Evolutionary conservation across 2,888 invertebrate species (phyloP).

Genomic region (Drosophila kuntzei): DNA sequence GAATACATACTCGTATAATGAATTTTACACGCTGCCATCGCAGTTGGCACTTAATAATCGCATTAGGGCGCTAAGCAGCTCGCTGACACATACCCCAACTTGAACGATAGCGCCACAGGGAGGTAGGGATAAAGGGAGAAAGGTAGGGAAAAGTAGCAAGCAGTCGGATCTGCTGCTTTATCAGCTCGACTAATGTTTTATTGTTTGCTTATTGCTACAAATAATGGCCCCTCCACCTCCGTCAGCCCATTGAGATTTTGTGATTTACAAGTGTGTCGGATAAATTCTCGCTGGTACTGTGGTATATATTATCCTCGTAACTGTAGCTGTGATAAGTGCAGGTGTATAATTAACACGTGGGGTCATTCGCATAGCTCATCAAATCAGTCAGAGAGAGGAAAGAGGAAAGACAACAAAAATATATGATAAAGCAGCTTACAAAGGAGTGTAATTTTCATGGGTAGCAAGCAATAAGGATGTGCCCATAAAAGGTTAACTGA

Average conservation of each 20-base stretch:
- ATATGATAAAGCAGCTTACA: conserved; percentile 14
- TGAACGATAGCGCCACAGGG: background rate
- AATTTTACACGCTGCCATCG: conserved; percentile 74
- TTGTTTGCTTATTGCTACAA: conserved; percentile 77
- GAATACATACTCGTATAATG: conserved; percentile 62
- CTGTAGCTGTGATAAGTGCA: conserved; percentile 47
- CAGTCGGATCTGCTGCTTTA: conserved; percentile 43
- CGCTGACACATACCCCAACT: conserved; percentile 63
- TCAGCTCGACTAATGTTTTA: conserved; percentile 71
- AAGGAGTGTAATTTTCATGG: conserved; percentile 11
- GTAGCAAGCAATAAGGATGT: conserved; percentile 3
- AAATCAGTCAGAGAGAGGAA: conserved; percentile 3
- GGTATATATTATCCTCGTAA: conserved; percentile 6
- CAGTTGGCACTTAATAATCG: conserved; percentile 79
- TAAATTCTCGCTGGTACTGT: conserved; percentile 33
- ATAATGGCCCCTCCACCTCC: conserved; percentile 38
- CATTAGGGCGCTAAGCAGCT: conserved; percentile 78
- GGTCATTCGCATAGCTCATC: conserved; percentile 26
- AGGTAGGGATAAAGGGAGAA: too few relatives aligned
- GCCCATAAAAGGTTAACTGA: conserved; percentile 21
- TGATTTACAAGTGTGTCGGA: conserved; percentile 20
- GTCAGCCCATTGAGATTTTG: conserved; percentile 6
- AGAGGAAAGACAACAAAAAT: conserved; percentile 13
- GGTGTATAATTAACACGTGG: conserved; percentile 56
- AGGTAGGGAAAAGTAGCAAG: background rate